Evolutionary conservation across 1,140 invertebrate species (phyloP).

Genomic region (Ceratitis capitata): DNA sequence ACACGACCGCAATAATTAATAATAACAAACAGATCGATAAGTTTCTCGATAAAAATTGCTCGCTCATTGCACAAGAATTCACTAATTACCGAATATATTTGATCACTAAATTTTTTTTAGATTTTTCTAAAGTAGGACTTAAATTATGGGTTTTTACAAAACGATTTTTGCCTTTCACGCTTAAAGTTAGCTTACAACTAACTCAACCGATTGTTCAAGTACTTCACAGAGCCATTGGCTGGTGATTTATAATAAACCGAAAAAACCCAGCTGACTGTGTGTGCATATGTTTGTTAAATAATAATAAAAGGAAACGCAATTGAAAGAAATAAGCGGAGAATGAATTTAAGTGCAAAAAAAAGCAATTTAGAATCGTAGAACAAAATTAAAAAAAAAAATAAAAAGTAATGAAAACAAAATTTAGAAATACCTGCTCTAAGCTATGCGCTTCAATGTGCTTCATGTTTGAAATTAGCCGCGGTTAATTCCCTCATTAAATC

Average conservation of each 20-base stretch:
- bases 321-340: not conserved
- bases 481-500: conserved; percentile 8
- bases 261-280: not conserved
- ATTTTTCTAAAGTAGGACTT: not conserved
- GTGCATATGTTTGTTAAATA: not conserved
- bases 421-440: not conserved
- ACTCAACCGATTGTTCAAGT: conserved; percentile 19
- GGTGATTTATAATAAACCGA: not conserved
- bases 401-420: not conserved
- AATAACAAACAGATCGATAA: not conserved
- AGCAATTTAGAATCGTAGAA: conserved; percentile 26
- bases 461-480: conserved; percentile 12
- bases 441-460: conserved; percentile 5
- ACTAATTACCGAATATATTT: not conserved
- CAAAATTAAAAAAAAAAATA: not conserved
- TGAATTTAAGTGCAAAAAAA: not conserved
- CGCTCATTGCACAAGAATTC: not conserved
- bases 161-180: conserved; percentile 9
- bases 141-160: not conserved
- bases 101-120: not conserved
- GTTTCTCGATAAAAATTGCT: not conserved
- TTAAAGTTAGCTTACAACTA: conserved; percentile 11
- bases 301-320: conserved; percentile 18
- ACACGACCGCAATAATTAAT: not conserved
- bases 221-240: not conserved